phyloP scores from a whole-genome alignment of 2,888 invertebrate species.

The Spatulosminthurus flaviceps region DNA sequence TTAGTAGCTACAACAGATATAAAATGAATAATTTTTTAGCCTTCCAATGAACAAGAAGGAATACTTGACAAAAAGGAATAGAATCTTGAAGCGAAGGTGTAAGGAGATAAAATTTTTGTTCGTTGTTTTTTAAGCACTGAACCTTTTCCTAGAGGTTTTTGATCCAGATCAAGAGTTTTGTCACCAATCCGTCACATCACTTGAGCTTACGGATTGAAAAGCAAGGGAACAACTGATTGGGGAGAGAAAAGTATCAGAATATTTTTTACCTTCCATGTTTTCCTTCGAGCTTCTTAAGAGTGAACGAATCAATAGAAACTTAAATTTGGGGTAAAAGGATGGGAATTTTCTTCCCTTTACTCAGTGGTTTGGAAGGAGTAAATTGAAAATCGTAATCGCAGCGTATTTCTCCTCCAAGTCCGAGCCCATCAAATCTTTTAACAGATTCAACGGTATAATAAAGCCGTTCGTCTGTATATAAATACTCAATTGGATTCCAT shows the following conservation, averaged over 20 bases:
- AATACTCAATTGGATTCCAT: neutral
- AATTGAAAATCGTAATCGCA: neutral
- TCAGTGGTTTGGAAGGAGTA: neutral
- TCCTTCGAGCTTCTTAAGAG: neutral
- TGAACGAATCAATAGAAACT: constrained; percentile 15
- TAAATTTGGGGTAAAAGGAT: neutral
- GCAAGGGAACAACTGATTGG: neutral
- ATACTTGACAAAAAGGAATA: neutral
- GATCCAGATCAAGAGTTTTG: constrained; percentile 1
- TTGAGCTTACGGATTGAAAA: constrained; percentile 1
- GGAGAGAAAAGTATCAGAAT: neutral
- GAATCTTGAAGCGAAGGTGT: neutral
- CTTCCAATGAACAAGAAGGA: constrained; percentile 7
- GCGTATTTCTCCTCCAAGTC: neutral
- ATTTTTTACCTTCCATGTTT: neutral
- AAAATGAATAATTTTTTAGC: neutral
- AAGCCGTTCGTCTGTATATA: constrained; percentile 1
- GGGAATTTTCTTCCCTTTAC: neutral
- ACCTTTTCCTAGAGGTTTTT: too few relatives aligned
- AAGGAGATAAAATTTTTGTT: neutral
- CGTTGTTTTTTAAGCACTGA: neutral
- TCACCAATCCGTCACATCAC: constrained; percentile 28
- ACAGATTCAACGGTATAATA: neutral
- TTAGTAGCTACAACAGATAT: too few relatives aligned
- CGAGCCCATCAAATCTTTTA: neutral